Percentiles rank a stretch among this genome's conserved stretches.
These are phyloP conservation scores for Nettapus auritus DNA, from an alignment of 2,113 vertebrate species.

Conservation along the genomic window DNA sequence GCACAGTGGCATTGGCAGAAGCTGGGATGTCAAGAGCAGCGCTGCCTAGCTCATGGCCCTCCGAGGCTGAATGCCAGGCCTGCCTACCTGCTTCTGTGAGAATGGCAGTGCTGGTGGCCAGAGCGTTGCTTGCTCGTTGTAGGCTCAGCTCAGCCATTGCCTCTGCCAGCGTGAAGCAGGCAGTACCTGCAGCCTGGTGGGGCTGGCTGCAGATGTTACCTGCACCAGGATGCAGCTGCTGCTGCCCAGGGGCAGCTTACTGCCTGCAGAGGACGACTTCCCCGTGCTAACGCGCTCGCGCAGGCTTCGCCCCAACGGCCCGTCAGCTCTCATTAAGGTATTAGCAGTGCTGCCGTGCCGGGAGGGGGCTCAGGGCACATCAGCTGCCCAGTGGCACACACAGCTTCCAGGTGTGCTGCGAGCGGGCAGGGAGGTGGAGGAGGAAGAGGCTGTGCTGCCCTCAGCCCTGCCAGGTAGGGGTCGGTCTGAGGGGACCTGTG, in stretches of 20 bases:
- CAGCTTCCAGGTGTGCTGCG: not conserved
- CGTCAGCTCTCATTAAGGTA: slow-evolving; percentile 21
- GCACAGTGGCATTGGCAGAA: not conserved
- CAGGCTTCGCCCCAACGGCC: not conserved
- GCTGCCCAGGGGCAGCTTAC: not conserved
- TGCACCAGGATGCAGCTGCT: not conserved
- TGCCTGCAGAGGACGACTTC: not conserved
- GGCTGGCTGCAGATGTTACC: not conserved
- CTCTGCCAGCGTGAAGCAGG: not conserved
- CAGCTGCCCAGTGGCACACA: rapidly evolving
- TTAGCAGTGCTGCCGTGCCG: rapidly evolving
- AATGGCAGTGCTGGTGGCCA: rapidly evolving
- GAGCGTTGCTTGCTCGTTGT: not conserved
- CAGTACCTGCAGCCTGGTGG: not conserved
- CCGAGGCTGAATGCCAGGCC: rapidly evolving
- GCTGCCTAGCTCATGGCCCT: not conserved
- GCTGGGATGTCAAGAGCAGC: not conserved
- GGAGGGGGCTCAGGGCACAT: not conserved
- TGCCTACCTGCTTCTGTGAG: not conserved
- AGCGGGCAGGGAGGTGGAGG: not conserved
- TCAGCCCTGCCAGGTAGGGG: not conserved
- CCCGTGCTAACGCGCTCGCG: not conserved
- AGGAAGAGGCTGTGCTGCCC: not conserved
- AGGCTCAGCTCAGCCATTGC: not conserved
- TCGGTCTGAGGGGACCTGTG: rapidly evolving